Conservation (phyloP, 2,797 vertebrate species). For the Arnoldichthys spilopterus region DNA sequence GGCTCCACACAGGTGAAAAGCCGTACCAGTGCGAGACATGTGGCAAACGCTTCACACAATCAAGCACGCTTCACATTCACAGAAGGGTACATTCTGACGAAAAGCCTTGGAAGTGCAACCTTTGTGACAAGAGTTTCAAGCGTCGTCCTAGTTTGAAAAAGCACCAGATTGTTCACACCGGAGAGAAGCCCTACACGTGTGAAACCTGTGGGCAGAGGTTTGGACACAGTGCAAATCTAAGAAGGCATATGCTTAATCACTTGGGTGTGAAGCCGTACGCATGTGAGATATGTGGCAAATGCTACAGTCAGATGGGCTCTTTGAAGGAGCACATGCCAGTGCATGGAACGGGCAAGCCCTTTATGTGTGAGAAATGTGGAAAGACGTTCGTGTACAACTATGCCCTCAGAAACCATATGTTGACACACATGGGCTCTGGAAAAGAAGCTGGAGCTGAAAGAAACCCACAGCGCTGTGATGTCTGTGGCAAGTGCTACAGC, state of each 20-base stretch:
- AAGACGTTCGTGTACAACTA: conserved; percentile 67
- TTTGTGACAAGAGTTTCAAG: conserved; percentile 73
- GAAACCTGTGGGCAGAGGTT: conserved; percentile 72
- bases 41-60: conserved; percentile 71
- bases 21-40: conserved; percentile 73
- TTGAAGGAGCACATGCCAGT: conserved; percentile 73
- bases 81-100: conserved; percentile 71
- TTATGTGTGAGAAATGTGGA: conserved; percentile 66
- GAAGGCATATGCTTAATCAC: conserved; percentile 77
- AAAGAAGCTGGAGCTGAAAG: not conserved
- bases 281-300: conserved; percentile 70
- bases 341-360: conserved; percentile 58
- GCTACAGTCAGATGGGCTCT: conserved; percentile 74
- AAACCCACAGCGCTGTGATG: conserved; percentile 43
- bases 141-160: conserved; percentile 67
- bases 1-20: conserved; percentile 71
- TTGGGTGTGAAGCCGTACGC: conserved; percentile 68
- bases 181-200: conserved; percentile 77
- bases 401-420: conserved; percentile 57
- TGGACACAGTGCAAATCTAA: conserved; percentile 72
- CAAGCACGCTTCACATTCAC: conserved; percentile 71
- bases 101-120: conserved; percentile 68
- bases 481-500: conserved; percentile 53
- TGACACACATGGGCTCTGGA: conserved; percentile 24
- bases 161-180: conserved; percentile 74